Conservation (phyloP, 2,113 vertebrate species). For the Colaptes auratus region DNA sequence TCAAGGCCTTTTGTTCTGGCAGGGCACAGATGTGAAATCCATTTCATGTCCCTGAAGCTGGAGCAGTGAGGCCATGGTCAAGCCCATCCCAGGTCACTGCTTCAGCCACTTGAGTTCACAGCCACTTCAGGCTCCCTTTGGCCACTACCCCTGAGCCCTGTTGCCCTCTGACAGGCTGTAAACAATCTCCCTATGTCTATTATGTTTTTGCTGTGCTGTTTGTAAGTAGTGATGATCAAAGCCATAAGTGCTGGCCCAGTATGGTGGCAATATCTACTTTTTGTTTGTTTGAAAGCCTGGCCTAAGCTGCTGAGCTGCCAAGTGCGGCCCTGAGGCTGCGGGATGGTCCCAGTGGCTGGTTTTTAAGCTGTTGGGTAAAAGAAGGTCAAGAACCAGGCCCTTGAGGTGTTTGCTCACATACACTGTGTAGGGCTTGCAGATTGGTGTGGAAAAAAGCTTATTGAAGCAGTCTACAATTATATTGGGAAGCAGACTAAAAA, state of each 20-base stretch:
- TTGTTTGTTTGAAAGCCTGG: background rate
- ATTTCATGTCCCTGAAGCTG: background rate
- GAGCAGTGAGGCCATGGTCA: background rate
- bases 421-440: rapidly evolving
- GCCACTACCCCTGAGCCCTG: rapidly evolving
- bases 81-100: background rate
- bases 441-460: background rate
- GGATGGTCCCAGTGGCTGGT: rapidly evolving
- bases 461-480: background rate
- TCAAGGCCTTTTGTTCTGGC: background rate
- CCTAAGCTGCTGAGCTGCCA: rapidly evolving
- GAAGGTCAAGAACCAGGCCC: background rate
- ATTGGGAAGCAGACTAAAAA: background rate
- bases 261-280: background rate
- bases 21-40: background rate
- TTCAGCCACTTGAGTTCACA: rapidly evolving
- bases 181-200: rapidly evolving
- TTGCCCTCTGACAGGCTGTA: background rate
- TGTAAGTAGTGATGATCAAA: background rate
- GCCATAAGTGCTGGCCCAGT: rapidly evolving
- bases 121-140: background rate
- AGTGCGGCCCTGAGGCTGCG: background rate
- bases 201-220: background rate
- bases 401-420: background rate
- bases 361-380: background rate